Percentiles rank a stretch among this genome's conserved stretches.
Evolutionary conservation across 2,797 vertebrate genomes (phyloP).

Genomic region (Phrynocephalus vlangalii): DNA sequence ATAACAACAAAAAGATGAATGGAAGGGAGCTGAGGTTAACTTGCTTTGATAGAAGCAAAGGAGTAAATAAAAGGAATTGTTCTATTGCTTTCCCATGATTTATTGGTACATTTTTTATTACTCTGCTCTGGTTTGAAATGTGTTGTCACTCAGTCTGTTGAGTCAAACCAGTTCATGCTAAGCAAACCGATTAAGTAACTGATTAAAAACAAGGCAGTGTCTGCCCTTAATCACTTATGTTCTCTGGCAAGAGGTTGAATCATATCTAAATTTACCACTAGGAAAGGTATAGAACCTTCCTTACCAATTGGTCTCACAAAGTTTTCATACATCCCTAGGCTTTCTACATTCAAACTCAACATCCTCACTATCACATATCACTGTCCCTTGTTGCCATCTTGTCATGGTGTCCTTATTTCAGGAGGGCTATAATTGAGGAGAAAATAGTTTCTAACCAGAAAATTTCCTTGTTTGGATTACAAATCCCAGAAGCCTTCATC

Average conservation of each 20-base stretch:
- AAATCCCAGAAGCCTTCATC: too few relatives aligned
- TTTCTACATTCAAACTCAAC: background rate
- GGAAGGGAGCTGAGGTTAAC: slow-evolving; percentile 66
- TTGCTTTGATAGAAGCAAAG: slow-evolving; percentile 71
- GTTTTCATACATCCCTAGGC: background rate
- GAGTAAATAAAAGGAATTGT: slow-evolving; percentile 69
- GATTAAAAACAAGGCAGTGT: slow-evolving; percentile 68
- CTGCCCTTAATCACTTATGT: slow-evolving; percentile 51
- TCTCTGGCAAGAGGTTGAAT: slow-evolving; percentile 31
- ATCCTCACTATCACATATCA: background rate
- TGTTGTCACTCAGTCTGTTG: slow-evolving; percentile 70
- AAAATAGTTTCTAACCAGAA: background rate
- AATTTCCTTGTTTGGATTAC: too few relatives aligned
- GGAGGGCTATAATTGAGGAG: slow-evolving; percentile 31
- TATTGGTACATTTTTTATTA: slow-evolving; percentile 63
- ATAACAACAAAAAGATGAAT: slow-evolving; percentile 79
- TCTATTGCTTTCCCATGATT: slow-evolving; percentile 63
- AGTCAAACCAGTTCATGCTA: slow-evolving; percentile 62
- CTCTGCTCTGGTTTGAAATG: slow-evolving; percentile 58
- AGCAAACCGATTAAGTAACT: slow-evolving; percentile 74
- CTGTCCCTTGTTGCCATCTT: background rate
- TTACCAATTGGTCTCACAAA: slow-evolving; percentile 1
- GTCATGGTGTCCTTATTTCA: slow-evolving; percentile 19
- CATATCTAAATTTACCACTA: slow-evolving; percentile 43
- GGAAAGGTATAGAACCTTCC: slow-evolving; percentile 26